These are phyloP conservation scores for Choreutis nemorana DNA, from an alignment of 2,888 invertebrate species.

Conservation along the genomic window DNA sequence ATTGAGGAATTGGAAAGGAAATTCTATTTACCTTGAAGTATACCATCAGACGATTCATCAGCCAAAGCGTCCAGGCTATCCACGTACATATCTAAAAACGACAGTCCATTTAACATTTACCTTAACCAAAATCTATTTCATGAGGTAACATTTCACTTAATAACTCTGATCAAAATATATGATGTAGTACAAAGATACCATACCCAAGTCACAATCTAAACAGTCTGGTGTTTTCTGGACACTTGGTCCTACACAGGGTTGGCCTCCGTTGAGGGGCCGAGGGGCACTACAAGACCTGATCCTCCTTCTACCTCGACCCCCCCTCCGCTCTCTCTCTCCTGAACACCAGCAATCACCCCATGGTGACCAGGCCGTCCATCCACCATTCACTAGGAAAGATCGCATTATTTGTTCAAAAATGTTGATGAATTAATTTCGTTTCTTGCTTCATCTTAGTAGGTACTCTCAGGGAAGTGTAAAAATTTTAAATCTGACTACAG, in stretches of 20 bases:
- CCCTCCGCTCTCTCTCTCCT: conserved; percentile 59
- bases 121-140: background rate
- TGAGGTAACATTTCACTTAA: too few species aligned
- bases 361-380: conserved; percentile 91
- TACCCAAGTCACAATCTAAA: conserved; percentile 70
- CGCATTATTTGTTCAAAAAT: too few species aligned
- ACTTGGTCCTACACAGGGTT: conserved; percentile 82
- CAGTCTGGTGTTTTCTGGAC: conserved; percentile 86
- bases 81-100: conserved; percentile 38
- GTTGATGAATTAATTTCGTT: too few species aligned
- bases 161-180: too few species aligned
- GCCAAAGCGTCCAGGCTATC: conserved; percentile 49
- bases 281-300: conserved; percentile 88
- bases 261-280: conserved; percentile 90
- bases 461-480: too few species aligned
- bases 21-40: conserved; percentile 30
- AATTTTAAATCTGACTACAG: too few species aligned
- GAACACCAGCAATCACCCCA: conserved; percentile 91
- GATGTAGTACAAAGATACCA: conserved; percentile 3
- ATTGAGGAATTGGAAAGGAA: background rate
- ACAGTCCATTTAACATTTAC: background rate
- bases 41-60: conserved; percentile 48
- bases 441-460: too few species aligned
- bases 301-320: conserved; percentile 81
- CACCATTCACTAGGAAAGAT: conserved; percentile 85